Evolutionary conservation across 2,113 vertebrate species (phyloP).

Genomic region (Chinchilla lanigera): DNA sequence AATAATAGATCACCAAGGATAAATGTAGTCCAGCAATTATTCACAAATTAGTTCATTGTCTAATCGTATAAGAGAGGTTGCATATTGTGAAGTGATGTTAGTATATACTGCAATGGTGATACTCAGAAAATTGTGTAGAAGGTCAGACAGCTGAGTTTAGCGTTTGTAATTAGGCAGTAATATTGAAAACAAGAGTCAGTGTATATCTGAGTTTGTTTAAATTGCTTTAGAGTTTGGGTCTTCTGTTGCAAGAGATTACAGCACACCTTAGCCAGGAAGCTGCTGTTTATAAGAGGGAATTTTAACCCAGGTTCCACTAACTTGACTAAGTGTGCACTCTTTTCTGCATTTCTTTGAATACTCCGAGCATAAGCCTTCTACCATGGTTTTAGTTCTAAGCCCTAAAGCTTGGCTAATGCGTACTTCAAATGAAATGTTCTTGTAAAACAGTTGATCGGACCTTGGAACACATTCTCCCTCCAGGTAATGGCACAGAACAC

Average conservation of each 20-base stretch:
- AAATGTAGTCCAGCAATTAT: neutral
- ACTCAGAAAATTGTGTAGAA: constrained; percentile 2
- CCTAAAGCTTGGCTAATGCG: neutral
- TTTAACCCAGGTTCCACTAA: neutral
- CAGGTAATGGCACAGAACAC: neutral
- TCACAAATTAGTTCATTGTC: neutral
- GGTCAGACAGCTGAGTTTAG: neutral
- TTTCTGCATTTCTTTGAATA: neutral
- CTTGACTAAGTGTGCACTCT: accelerated
- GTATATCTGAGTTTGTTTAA: neutral
- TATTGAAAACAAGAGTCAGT: neutral
- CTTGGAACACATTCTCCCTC: neutral
- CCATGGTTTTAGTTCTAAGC: neutral
- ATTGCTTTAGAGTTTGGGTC: neutral
- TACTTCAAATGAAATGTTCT: neutral
- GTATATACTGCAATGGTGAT: neutral
- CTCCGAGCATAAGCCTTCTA: neutral
- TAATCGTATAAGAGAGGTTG: neutral
- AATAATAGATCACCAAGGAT: neutral
- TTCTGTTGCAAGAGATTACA: neutral
- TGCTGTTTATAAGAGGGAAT: neutral
- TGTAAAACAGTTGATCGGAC: neutral
- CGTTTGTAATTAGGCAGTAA: neutral
- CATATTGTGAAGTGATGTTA: neutral
- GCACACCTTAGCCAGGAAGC: neutral